Evolutionary conservation across 2,888 invertebrate species (phyloP).

Genomic region (Geotrupes spiniger): DNA sequence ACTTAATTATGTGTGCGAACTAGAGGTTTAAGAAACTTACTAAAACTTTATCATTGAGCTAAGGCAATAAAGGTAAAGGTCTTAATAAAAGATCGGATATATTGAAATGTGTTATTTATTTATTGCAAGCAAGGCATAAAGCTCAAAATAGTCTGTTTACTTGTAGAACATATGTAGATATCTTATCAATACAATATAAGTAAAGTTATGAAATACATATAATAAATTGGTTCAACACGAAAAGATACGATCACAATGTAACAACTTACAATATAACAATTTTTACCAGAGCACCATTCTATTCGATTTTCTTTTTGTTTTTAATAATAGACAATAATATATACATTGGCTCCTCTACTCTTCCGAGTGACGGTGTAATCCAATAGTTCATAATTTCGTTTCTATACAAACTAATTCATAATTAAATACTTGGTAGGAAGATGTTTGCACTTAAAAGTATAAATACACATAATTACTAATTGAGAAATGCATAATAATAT

Average conservation of each 20-base stretch:
- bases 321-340: slow-evolving; percentile 8
- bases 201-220: slow-evolving; percentile 22
- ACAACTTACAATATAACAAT: slow-evolving; percentile 39
- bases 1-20: too few relatives aligned
- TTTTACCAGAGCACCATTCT: slow-evolving; percentile 49
- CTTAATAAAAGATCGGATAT: too few relatives aligned
- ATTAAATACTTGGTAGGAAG: slow-evolving; percentile 53
- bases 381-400: slow-evolving; percentile 35
- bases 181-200: slow-evolving; percentile 26
- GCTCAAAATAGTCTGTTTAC: slow-evolving; percentile 45
- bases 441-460: slow-evolving; percentile 46
- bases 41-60: too few relatives aligned
- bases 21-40: too few relatives aligned
- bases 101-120: slow-evolving; percentile 33
- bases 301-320: slow-evolving; percentile 40
- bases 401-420: slow-evolving; percentile 36
- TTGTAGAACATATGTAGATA: slow-evolving; percentile 37
- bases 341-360: slow-evolving; percentile 30
- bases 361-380: slow-evolving; percentile 28
- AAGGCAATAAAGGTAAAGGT: too few relatives aligned
- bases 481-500: slow-evolving; percentile 42
- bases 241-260: slow-evolving; percentile 47
- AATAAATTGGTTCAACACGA: slow-evolving; percentile 41
- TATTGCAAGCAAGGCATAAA: slow-evolving; percentile 50
- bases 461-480: slow-evolving; percentile 24